Percentiles rank a stretch among this genome's conserved stretches.
Evolutionary conservation across 2,888 invertebrate genomes (phyloP).

Genomic region (Antitype chi): DNA sequence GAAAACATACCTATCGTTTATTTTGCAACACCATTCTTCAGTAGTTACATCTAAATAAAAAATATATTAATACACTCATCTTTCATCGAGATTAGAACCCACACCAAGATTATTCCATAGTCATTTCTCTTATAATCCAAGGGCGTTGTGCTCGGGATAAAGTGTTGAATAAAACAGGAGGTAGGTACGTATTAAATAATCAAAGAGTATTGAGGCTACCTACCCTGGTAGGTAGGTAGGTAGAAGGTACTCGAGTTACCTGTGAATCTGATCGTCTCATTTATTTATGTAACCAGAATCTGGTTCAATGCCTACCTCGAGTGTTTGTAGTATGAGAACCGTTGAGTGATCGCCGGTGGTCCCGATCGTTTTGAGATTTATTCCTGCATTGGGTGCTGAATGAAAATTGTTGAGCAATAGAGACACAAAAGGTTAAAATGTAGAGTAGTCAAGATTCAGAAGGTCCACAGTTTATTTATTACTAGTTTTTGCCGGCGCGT

Average conservation of each 20-base stretch:
- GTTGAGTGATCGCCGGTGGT: slow-evolving; percentile 10
- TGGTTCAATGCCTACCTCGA: slow-evolving; percentile 25
- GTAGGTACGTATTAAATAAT: slow-evolving; percentile 62
- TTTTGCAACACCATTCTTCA: not conserved
- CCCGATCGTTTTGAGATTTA: slow-evolving; percentile 26
- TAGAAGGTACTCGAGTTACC: slow-evolving; percentile 34
- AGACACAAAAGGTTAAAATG: slow-evolving; percentile 3
- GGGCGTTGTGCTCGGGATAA: slow-evolving; percentile 42
- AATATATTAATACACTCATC: slow-evolving; percentile 8
- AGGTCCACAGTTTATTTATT: no score
- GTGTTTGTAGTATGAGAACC: slow-evolving; percentile 32
- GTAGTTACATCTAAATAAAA: not conserved
- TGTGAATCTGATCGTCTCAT: slow-evolving; percentile 53
- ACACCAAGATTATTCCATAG: slow-evolving; percentile 45
- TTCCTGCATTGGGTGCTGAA: slow-evolving; percentile 22
- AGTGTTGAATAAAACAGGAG: slow-evolving; percentile 64
- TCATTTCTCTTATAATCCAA: slow-evolving; percentile 56
- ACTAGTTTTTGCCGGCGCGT: no score
- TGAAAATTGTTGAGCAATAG: slow-evolving; percentile 1
- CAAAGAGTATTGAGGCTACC: slow-evolving; percentile 59
- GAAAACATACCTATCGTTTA: not conserved
- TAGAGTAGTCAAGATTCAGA: slow-evolving; percentile 9
- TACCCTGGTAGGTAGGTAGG: slow-evolving; percentile 19
- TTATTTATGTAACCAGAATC: slow-evolving; percentile 57
- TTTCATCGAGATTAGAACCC: slow-evolving; percentile 40